These are phyloP conservation scores for Brachionichthys hirsutus DNA, from an alignment of 2,113 vertebrate genomes.

Conservation along the genomic window DNA sequence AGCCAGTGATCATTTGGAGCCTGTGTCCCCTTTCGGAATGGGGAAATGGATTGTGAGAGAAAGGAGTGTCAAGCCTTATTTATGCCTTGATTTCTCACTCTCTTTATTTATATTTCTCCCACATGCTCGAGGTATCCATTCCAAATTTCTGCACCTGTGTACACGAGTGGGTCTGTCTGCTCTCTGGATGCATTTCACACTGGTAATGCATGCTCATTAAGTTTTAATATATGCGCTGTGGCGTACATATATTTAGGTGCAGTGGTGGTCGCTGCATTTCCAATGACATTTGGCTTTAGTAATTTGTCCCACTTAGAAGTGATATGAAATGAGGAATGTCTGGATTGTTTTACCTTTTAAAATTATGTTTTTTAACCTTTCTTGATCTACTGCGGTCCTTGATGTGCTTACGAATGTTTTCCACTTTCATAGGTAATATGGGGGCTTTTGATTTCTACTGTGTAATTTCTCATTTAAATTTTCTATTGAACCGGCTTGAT, in stretches of 20 bases:
- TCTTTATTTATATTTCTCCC: slow-evolving; percentile 57
- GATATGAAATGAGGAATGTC: background rate
- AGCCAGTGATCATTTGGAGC: slow-evolving; percentile 36
- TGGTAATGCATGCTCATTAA: slow-evolving; percentile 48
- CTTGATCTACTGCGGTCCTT: background rate
- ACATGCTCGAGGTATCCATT: slow-evolving; percentile 33
- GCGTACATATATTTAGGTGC: slow-evolving; percentile 23
- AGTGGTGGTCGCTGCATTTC: slow-evolving; percentile 28
- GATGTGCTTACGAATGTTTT: slow-evolving; percentile 2
- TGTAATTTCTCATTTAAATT: no score
- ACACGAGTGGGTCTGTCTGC: slow-evolving; percentile 27
- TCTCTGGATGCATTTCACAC: slow-evolving; percentile 24
- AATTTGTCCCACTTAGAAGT: slow-evolving; percentile 15
- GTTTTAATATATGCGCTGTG: slow-evolving; percentile 47
- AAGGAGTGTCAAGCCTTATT: slow-evolving; percentile 54
- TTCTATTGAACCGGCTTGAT: no score
- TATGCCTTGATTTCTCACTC: slow-evolving; percentile 58
- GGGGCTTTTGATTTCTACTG: no score
- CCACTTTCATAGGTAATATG: background rate
- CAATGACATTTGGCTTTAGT: slow-evolving; percentile 9
- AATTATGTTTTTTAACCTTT: slow-evolving; percentile 16
- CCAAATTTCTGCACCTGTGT: slow-evolving; percentile 34
- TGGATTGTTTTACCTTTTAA: background rate
- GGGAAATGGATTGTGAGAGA: slow-evolving; percentile 59
- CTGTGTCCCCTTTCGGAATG: slow-evolving; percentile 29